A percentile compares a stretch with the other conserved stretches of the same genome.
These are phyloP conservation scores for Dorcus parallelipipedus DNA, from an alignment of 2,888 invertebrate species.

Conservation along the genomic window DNA sequence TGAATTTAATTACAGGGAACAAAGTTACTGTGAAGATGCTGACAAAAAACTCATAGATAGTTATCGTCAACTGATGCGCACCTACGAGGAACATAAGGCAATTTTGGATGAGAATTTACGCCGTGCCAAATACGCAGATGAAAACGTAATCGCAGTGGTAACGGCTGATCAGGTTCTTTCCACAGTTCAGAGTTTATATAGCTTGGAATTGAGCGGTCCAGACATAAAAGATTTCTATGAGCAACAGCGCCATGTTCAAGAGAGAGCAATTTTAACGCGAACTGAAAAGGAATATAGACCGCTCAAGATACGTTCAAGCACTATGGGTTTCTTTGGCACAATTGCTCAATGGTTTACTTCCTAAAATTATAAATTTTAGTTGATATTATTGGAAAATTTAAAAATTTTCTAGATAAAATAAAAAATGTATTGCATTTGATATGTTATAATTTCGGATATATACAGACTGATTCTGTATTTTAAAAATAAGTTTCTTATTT, in stretches of 20 bases:
- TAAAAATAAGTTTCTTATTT: too few species aligned
- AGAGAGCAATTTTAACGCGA: background rate
- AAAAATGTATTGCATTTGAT: too few species aligned
- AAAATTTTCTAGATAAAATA: too few species aligned
- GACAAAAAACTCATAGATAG: conserved; percentile 26
- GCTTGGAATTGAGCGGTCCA: conserved; percentile 32
- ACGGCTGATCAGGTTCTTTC: conserved; percentile 30
- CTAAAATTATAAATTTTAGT: too few species aligned
- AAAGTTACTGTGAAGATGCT: conserved; percentile 25
- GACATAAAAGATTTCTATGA: conserved; percentile 35
- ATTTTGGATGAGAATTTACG: conserved; percentile 27
- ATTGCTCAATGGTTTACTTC: background rate
- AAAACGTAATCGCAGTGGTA: conserved; percentile 4
- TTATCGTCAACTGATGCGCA: conserved; percentile 27
- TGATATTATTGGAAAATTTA: too few species aligned
- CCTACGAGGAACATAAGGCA: conserved; percentile 32
- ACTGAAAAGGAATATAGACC: background rate
- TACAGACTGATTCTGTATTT: too few species aligned
- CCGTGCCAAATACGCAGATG: background rate
- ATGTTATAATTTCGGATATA: too few species aligned
- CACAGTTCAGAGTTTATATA: conserved; percentile 29
- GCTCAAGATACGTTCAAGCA: background rate
- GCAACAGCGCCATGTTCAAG: conserved; percentile 21
- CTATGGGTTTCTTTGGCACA: background rate
- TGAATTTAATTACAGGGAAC: conserved; percentile 30